Evolutionary conservation across 2,113 vertebrate genomes (phyloP), one percentile per base, ranked within the genome.

Genomic region (Cyphomyrus plagiostoma): DNA sequence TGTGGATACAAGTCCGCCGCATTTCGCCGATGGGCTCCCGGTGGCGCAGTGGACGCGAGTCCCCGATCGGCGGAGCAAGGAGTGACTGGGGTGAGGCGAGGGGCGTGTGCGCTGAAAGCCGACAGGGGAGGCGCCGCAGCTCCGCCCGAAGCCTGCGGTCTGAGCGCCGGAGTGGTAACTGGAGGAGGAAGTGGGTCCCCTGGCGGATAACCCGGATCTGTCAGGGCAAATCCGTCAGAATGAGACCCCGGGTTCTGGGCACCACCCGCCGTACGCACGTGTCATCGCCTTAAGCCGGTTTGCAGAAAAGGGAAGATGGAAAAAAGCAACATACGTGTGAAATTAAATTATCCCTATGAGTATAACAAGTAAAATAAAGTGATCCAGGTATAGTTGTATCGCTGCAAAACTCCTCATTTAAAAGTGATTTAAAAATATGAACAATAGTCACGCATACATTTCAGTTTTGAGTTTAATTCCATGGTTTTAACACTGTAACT

Each of bases 141-240:
- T 10, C 42, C 21, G 19, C 21, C 82, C 8, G 82, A 21, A 46
- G 50, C 90, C 89, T 91, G 77, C 46, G 53, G 42, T 88, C 87
- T 91, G 91, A 83, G 91, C 88, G 91, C 89, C 92, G 87, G 89
- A 17, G 85, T 80, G 91, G 90, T 92, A 91, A 89, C 92, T 70
- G 91, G 90, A 88, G 91, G 89, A 94, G 92, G 93, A 94, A 95
- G 94, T 92, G 93, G 94, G 93, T 95, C 95, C 94, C 95, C 95
- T 87, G 94, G 95, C 93, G 93, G 94, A 93, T 95, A 94, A 92
- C 93, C 95, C 93, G 94, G 94, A 97, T 96, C 97, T 97, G 97
- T 96, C 97, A 96, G 84, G 93, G 92, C 92, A 93, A 94, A 97
- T 98, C 95, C 94, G 95, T 96, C 95, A 96, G 52, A 88, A 87